Percentiles rank a stretch among this genome's conserved stretches.
phyloP scores from a whole-genome alignment of 2,113 vertebrate genomes.

The Osmerus mordax region DNA sequence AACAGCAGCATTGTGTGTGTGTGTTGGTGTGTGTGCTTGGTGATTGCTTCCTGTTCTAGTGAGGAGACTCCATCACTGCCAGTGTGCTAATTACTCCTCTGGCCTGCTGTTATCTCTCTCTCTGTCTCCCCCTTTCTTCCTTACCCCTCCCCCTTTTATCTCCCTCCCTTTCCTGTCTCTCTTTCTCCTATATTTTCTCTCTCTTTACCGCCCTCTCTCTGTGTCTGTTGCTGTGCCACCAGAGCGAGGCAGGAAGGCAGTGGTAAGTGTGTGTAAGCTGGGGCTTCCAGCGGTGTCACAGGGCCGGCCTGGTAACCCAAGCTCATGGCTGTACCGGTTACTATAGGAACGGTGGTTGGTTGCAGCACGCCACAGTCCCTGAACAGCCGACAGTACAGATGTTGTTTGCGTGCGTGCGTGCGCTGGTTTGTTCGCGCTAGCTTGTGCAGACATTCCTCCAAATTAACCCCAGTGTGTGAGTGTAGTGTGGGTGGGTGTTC shows the following conservation, averaged over 20 bases:
- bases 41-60: no score
- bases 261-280: background rate
- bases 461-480: background rate
- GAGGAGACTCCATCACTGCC: no score
- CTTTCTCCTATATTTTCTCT: no score
- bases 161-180: no score
- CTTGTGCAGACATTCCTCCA: slow-evolving; percentile 12
- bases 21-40: background rate
- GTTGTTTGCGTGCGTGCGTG: background rate
- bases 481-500: background rate
- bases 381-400: background rate
- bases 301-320: no score
- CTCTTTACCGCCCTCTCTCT: background rate
- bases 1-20: background rate
- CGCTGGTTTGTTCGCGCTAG: slow-evolving; percentile 8
- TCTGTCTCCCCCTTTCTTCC: no score
- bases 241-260: no score
- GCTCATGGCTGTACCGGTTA: background rate
- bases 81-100: no score
- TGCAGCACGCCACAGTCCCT: background rate
- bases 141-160: no score
- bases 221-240: background rate
- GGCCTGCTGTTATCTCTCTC: no score
- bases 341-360: slow-evolving; percentile 3
- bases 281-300: no score